Percentiles rank a stretch among this genome's conserved stretches.
These are phyloP conservation scores for Nymphalis urticae DNA, from an alignment of 2,888 invertebrate species.

Conservation along the genomic window DNA sequence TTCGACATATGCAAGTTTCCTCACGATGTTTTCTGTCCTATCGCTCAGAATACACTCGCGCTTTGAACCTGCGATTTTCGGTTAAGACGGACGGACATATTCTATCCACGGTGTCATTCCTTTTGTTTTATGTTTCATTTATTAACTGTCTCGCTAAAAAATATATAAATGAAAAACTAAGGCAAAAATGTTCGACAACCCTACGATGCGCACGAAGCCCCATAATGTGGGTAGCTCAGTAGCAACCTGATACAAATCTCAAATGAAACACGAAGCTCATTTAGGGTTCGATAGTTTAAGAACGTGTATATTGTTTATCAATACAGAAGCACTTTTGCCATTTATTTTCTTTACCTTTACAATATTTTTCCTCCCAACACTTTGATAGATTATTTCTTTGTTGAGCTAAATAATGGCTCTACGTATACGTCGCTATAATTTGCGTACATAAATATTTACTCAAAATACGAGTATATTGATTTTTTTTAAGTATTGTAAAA, in stretches of 20 bases:
- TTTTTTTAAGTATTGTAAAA: too few relatives aligned
- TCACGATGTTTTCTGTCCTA: too few relatives aligned
- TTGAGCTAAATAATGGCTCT: too few relatives aligned
- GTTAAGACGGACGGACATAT: too few relatives aligned
- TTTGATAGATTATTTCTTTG: too few relatives aligned
- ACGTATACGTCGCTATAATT: too few relatives aligned
- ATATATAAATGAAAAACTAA: conserved; percentile 10
- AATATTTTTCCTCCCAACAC: conserved; percentile 1
- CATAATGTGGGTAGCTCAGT: conserved; percentile 61
- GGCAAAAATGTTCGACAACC: conserved; percentile 19
- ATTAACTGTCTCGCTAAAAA: not conserved
- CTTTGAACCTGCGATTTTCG: too few relatives aligned
- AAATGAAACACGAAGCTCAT: conserved; percentile 64
- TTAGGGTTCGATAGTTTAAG: conserved; percentile 42
- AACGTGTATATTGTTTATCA: conserved; percentile 30
- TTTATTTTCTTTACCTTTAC: not conserved
- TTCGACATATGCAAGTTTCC: too few relatives aligned
- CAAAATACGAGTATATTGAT: too few relatives aligned
- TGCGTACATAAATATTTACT: too few relatives aligned
- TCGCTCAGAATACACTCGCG: too few relatives aligned
- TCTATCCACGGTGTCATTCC: too few relatives aligned
- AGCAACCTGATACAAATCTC: conserved; percentile 68
- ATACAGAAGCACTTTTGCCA: conserved; percentile 6
- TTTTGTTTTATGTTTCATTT: not conserved
- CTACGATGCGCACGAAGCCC: conserved; percentile 60